Conservation (phyloP, 2,113 vertebrate species). For the Suncus etruscus region DNA sequence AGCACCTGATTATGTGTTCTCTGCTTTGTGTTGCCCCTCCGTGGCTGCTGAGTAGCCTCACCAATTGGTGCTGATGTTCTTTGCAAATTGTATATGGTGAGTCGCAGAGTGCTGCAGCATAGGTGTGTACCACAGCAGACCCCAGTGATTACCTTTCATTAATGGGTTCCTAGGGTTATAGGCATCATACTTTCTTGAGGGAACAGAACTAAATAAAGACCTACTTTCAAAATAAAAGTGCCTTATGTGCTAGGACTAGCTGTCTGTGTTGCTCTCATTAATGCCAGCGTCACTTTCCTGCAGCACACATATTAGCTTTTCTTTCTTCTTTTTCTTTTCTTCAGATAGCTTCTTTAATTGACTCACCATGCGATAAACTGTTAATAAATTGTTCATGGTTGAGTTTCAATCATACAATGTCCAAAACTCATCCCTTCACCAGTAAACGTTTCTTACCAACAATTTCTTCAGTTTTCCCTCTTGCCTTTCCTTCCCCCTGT, state of each 20-base stretch:
- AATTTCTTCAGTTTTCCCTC: no score
- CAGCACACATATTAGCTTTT: background rate
- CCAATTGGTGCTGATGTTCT: background rate
- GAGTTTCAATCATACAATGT: no score
- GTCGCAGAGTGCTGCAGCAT: background rate
- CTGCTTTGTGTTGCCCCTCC: background rate
- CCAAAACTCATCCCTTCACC: no score
- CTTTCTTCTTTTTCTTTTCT: background rate
- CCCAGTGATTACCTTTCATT: background rate
- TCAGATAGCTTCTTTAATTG: no score
- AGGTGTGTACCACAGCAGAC: background rate
- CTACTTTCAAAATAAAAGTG: slow-evolving; percentile 23
- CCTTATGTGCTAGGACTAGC: background rate
- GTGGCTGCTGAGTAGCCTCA: background rate
- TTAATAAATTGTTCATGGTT: no score
- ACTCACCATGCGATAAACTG: no score
- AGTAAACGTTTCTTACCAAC: no score
- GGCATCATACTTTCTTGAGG: background rate
- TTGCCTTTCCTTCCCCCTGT: no score
- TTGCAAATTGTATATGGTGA: background rate
- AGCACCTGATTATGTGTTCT: background rate
- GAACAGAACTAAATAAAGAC: slow-evolving; percentile 37
- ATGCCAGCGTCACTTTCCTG: background rate
- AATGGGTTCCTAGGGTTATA: background rate
- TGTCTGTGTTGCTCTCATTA: background rate